phyloP scores from a whole-genome alignment of 2,797 vertebrate genomes.

The Anisognathus igniventris region DNA sequence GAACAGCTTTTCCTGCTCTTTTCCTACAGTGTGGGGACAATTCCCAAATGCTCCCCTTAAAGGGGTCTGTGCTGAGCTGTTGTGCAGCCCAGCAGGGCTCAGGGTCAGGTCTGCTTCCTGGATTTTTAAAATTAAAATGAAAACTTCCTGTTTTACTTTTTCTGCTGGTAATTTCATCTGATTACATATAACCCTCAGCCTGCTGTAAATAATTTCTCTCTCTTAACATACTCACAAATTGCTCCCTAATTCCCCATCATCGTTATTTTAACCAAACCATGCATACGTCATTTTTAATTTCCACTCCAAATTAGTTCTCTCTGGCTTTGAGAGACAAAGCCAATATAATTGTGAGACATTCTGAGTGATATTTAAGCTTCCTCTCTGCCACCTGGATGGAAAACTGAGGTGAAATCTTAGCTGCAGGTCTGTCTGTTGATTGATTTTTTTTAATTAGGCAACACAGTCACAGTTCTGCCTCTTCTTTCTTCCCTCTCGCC shows the following conservation, averaged over 20 bases:
- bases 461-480: background rate
- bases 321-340: background rate
- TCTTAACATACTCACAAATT: background rate
- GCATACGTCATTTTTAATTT: background rate
- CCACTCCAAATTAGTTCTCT: background rate
- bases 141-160: background rate
- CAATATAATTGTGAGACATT: background rate
- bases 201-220: background rate
- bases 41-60: background rate
- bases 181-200: background rate
- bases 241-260: background rate
- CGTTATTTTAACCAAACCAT: background rate
- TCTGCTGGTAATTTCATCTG: background rate
- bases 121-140: background rate
- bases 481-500: background rate
- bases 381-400: background rate
- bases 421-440: background rate
- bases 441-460: background rate
- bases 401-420: background rate
- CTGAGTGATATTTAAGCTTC: background rate
- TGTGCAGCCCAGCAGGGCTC: background rate
- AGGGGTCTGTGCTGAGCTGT: background rate
- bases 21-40: background rate
- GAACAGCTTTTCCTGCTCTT: background rate
- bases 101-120: background rate